Base-by-base conservation (phyloP, 2,888 invertebrate genomes). In the Nomada fabriciana region DNA sequence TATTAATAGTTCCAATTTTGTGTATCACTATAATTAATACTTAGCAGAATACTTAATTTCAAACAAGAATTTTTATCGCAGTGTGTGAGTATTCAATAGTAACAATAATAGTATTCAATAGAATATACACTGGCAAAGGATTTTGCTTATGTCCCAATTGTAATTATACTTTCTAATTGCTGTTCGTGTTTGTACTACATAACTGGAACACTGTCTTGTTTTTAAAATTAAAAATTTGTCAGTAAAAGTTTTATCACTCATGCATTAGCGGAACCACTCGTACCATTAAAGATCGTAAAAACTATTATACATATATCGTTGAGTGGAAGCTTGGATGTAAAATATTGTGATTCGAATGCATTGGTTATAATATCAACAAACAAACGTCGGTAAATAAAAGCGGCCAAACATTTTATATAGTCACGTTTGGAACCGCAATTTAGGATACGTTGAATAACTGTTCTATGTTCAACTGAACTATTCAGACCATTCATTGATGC, bases 251-350 rank as follows among this genome's bases (percentile, higher is more conserved):
- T 61, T 70, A 15, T 29, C 11, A 9, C 36, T 36, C 29, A 29
- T 29, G 29, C 29, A 29, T 29, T 29, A 7, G 29, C 29, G 29
- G 29, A 29, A 29, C 29, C 7, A 29, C 29, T 29, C 36, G 0
- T 76, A 15, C 43, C 11, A 9, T 25, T 61, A 25, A n/a, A 50
- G 9, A n/a, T 43, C 50, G 53, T 50, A 70, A 47, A 53, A 11
- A 70, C 1, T 43, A 42, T 10, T 29, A 20, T 55, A 59, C 23
- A 64, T n/a, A 59, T 29, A 68, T 18, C 36, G 75, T 73, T 47
- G 29, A 64, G 25, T 82, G 79, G 87, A 85, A 85, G 76, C 71
- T 11, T 61, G 47, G 60, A 10, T 67, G 73, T 63, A 57, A 75
- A 77, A 18, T 72, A 73, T n/a, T 25, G 50, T 59, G 63, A 64